These are phyloP conservation scores for Synergus itoensis DNA, from an alignment of 2,888 invertebrate genomes.

Conservation along the genomic window DNA sequence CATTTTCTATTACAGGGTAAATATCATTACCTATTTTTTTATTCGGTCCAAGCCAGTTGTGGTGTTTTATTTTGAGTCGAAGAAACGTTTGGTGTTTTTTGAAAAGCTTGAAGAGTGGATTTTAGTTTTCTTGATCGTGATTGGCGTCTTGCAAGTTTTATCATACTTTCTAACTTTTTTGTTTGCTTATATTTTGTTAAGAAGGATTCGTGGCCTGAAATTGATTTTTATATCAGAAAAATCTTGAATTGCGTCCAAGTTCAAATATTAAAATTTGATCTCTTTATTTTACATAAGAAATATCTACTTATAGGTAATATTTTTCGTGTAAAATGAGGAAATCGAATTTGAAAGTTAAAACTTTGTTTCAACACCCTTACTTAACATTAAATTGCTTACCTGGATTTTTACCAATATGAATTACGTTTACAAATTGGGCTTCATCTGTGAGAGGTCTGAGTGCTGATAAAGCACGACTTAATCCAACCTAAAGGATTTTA, in stretches of 20 bases:
- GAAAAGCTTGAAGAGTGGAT: conserved; percentile 37
- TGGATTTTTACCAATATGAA: conserved; percentile 85
- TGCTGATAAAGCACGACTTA: conserved; percentile 87
- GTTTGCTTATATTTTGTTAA: conserved; percentile 63
- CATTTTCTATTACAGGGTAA: background rate
- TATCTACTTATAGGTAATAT: too few species aligned
- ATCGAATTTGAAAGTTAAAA: too few species aligned
- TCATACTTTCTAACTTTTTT: conserved; percentile 56
- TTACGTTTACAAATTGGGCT: conserved; percentile 77
- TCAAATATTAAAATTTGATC: too few species aligned
- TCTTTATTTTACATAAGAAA: too few species aligned
- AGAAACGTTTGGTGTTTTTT: background rate
- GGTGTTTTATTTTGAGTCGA: background rate
- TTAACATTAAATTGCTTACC: conserved; percentile 76
- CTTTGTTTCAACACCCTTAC: too few species aligned
- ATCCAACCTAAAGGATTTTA: conserved; percentile 79
- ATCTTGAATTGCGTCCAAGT: background rate
- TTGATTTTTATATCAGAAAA: conserved; percentile 13
- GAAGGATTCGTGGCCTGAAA: conserved; percentile 73
- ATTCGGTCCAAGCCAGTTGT: conserved; percentile 29
- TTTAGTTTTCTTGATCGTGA: conserved; percentile 49
- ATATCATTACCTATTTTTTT: background rate
- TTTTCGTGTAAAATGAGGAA: too few species aligned
- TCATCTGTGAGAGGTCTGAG: conserved; percentile 82
- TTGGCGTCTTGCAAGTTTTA: conserved; percentile 51